A percentile compares a stretch with the other conserved stretches of the same genome.
These are phyloP conservation scores for Pseudochaenichthys georgianus DNA, from an alignment of 2,797 vertebrate species.

Conservation along the genomic window DNA sequence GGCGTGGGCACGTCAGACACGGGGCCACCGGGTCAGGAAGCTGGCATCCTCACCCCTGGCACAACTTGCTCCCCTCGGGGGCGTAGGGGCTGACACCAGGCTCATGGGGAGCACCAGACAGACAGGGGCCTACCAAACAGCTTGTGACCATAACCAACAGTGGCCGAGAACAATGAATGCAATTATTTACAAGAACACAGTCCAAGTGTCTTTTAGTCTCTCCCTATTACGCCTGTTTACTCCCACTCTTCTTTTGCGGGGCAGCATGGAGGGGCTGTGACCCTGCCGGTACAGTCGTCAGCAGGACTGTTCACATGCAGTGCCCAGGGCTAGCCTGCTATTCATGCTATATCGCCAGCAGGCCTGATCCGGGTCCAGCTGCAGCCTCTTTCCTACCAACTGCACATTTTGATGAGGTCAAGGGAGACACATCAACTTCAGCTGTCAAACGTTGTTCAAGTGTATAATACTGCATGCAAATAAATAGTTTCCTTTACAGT, in stretches of 20 bases:
- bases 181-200: slow-evolving; percentile 87
- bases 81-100: slow-evolving; percentile 79
- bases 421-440: slow-evolving; percentile 33
- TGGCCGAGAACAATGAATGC: slow-evolving; percentile 84
- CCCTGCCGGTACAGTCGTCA: slow-evolving; percentile 72
- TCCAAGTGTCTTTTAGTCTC: slow-evolving; percentile 82
- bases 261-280: slow-evolving; percentile 72
- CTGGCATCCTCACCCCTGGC: slow-evolving; percentile 87
- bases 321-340: slow-evolving; percentile 64
- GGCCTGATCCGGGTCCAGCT: slow-evolving; percentile 70
- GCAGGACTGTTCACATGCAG: slow-evolving; percentile 58
- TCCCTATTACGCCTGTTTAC: slow-evolving; percentile 79
- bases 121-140: slow-evolving; percentile 89
- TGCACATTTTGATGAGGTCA: slow-evolving; percentile 45
- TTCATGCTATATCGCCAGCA: slow-evolving; percentile 69
- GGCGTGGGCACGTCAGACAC: slow-evolving; percentile 78
- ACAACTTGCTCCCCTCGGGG: slow-evolving; percentile 81
- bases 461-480: slow-evolving; percentile 29
- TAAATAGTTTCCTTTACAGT: slow-evolving; percentile 43
- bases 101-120: slow-evolving; percentile 87
- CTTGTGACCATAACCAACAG: slow-evolving; percentile 88
- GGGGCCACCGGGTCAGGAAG: slow-evolving; percentile 80
- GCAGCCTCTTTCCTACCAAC: slow-evolving; percentile 63
- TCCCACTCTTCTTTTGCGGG: slow-evolving; percentile 64
- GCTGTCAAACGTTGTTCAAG: neutral